Evolutionary conservation across 2,797 vertebrate species (phyloP).

Genomic region (Somateria mollissima): DNA sequence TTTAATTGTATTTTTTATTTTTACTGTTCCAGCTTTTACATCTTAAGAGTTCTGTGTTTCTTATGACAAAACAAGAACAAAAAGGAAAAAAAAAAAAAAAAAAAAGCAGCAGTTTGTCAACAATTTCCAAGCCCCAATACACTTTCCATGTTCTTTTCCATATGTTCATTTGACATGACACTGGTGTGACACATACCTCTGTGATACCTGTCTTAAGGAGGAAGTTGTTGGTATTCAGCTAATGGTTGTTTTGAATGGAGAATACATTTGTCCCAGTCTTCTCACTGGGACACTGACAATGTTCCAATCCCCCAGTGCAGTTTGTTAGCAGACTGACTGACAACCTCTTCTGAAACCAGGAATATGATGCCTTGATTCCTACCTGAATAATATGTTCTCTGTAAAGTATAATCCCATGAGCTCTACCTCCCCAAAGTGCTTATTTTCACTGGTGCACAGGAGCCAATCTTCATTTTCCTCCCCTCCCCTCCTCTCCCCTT

Average conservation of each 20-base stretch:
- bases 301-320: background rate
- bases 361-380: background rate
- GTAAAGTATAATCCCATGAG: background rate
- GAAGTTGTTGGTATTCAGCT: background rate
- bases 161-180: background rate
- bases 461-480: background rate
- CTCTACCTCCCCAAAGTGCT: background rate
- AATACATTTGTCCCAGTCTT: background rate
- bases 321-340: background rate
- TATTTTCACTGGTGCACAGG: background rate
- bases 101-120: background rate
- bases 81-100: background rate
- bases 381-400: background rate
- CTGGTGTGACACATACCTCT: background rate
- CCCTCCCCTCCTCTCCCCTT: too few species aligned
- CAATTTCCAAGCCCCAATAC: background rate
- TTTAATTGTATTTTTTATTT: background rate
- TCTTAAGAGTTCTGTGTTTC: background rate
- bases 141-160: background rate
- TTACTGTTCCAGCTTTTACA: background rate
- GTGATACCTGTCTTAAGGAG: background rate
- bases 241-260: background rate
- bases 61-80: background rate
- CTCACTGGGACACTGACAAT: background rate
- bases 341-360: background rate